Percentiles rank a stretch among this genome's conserved stretches.
Conservation (phyloP, 2,888 invertebrate species). For the Drosophila anomelani region DNA sequence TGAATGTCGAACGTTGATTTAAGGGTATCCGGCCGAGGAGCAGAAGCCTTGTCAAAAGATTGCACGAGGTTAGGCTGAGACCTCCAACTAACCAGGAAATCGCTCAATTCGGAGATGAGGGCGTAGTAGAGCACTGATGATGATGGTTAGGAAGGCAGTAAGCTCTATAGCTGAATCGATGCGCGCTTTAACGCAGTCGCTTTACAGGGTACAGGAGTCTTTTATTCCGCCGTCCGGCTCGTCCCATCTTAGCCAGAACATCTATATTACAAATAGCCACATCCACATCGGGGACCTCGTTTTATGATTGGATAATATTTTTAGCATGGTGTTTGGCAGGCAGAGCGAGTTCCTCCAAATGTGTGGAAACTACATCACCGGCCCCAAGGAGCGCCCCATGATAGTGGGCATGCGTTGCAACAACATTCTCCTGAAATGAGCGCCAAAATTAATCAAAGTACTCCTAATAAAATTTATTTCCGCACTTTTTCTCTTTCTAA, state of each 20-base stretch:
- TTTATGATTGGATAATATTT: slow-evolving; percentile 16
- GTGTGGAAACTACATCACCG: slow-evolving; percentile 50
- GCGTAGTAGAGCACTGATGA: background rate
- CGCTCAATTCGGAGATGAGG: too few species aligned
- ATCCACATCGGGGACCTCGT: slow-evolving; percentile 56
- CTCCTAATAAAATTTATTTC: background rate
- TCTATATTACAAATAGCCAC: slow-evolving; percentile 60
- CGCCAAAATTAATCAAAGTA: slow-evolving; percentile 8
- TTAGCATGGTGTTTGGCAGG: background rate
- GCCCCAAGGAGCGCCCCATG: slow-evolving; percentile 43
- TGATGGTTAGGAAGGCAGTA: slow-evolving; percentile 1
- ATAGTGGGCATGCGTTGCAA: slow-evolving; percentile 34
- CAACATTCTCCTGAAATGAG: slow-evolving; percentile 49
- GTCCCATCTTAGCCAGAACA: slow-evolving; percentile 28
- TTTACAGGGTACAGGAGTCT: too few species aligned
- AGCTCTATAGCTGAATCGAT: background rate
- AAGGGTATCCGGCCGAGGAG: background rate
- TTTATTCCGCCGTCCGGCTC: background rate
- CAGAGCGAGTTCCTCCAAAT: slow-evolving; percentile 65
- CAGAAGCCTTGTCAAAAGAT: background rate
- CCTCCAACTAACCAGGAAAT: too few species aligned
- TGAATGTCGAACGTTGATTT: too few species aligned
- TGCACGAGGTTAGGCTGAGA: too few species aligned
- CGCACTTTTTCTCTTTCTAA: background rate
- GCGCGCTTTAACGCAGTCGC: too few species aligned